Percentiles rank a stretch among this genome's conserved stretches.
phyloP scores from a whole-genome alignment of 92 coral and sea anemone species.

The Paramuricea clavata region DNA sequence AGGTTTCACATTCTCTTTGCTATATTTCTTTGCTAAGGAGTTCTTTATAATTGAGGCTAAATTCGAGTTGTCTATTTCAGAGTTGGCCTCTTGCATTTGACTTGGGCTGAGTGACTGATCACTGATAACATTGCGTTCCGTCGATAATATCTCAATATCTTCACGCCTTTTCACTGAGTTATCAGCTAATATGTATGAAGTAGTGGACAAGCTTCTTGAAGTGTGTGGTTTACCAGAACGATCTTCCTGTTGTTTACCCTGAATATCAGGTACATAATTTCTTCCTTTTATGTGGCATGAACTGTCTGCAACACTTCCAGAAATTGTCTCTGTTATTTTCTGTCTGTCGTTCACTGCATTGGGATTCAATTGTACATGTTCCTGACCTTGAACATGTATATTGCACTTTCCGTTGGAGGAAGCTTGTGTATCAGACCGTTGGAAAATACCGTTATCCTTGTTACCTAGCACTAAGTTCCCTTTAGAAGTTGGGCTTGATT shows the following conservation, averaged over 20 bases:
- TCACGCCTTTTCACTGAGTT: neutral
- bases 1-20: constrained; percentile 40
- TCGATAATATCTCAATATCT: neutral
- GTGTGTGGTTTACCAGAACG: neutral
- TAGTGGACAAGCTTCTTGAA: neutral
- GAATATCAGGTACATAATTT: neutral
- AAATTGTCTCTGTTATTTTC: neutral
- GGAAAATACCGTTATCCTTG: neutral
- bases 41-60: constrained; percentile 14
- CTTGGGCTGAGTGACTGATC: neutral
- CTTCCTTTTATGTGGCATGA: neutral
- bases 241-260: neutral
- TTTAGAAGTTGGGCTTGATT: neutral
- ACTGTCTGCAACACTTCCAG: neutral
- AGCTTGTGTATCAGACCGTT: constrained; percentile 7
- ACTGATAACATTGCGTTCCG: neutral
- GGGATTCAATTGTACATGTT: neutral
- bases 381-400: neutral
- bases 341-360: neutral
- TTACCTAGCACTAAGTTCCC: neutral
- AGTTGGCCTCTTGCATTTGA: neutral
- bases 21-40: constrained; percentile 23
- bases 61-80: neutral
- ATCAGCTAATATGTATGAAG: neutral
- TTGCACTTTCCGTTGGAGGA: constrained; percentile 7